These are phyloP conservation scores for Phenganax subtilis DNA, from an alignment of 92 coral and sea anemone species.

Conservation along the genomic window DNA sequence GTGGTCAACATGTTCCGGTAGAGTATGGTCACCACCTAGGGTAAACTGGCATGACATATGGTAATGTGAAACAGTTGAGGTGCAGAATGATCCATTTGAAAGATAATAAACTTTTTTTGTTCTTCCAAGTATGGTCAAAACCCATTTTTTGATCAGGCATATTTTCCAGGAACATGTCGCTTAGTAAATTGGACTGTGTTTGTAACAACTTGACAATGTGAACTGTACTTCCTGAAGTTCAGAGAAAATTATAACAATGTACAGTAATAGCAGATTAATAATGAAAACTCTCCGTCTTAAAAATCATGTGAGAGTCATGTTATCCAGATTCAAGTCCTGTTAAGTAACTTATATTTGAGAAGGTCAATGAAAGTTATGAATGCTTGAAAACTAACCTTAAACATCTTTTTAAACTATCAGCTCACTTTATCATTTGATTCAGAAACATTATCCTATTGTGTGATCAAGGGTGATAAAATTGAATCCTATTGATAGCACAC, in stretches of 20 bases:
- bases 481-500: too few species aligned
- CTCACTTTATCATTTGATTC: neutral
- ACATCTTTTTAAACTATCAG: conserved; percentile 1
- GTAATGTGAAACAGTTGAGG: neutral
- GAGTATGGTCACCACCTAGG: neutral
- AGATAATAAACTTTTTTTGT: neutral
- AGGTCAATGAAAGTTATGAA: conserved; percentile 3
- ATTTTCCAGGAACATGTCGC: neutral
- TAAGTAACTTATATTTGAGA: neutral
- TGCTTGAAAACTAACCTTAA: neutral
- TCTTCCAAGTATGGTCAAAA: conserved; percentile 9
- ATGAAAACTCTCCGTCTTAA: too few species aligned
- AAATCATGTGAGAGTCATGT: neutral
- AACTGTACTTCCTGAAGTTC: too few species aligned
- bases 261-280: too few species aligned
- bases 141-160: neutral
- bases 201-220: too few species aligned
- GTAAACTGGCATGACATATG: neutral
- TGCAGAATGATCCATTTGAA: neutral
- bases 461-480: neutral
- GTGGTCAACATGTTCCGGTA: neutral
- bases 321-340: neutral
- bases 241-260: too few species aligned
- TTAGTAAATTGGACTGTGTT: too few species aligned
- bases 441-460: neutral